A percentile compares a stretch with the other conserved stretches of the same genome.
Conservation (phyloP, 1,140 invertebrate species). For the Drosophila carrolli region DNA sequence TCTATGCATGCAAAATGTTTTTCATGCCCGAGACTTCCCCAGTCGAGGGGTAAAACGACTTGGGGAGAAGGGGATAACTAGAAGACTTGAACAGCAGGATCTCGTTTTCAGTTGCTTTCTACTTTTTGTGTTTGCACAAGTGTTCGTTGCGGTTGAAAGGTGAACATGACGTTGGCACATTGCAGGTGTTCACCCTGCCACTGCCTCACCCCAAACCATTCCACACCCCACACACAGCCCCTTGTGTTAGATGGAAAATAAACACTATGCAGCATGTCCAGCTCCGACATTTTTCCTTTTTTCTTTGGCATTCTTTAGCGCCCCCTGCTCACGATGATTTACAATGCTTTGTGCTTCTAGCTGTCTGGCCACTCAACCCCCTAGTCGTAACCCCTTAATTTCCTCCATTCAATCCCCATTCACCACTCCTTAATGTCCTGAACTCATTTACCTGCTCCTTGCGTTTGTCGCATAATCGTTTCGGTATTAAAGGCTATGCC, state of each 20-base stretch:
- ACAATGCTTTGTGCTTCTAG: conserved; percentile 51
- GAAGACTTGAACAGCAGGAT: conserved; percentile 22
- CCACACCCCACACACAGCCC: conserved; percentile 10
- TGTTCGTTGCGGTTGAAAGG: conserved; percentile 80
- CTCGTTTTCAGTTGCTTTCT: conserved; percentile 27
- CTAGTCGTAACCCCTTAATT: neutral
- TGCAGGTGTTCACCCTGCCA: conserved; percentile 26
- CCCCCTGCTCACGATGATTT: conserved; percentile 70
- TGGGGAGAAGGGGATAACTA: neutral
- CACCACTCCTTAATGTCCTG: conserved; percentile 6
- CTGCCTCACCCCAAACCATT: neutral
- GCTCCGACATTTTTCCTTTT: conserved; percentile 12
- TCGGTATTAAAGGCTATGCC: conserved; percentile 54
- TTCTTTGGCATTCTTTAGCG: conserved; percentile 38
- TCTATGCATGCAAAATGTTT: conserved; percentile 76
- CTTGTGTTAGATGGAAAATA: conserved; percentile 77
- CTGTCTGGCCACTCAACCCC: conserved; percentile 31
- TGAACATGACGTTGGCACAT: conserved; percentile 64
- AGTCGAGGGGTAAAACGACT: neutral
- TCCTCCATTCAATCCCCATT: neutral
- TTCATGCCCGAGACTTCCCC: conserved; percentile 49
- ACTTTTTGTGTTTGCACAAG: conserved; percentile 72
- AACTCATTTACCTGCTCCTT: conserved; percentile 59
- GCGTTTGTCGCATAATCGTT: conserved; percentile 76
- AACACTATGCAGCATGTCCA: conserved; percentile 68